Base-by-base conservation (phyloP, 2,888 invertebrate genomes). In the Mycalesis mineus region DNA sequence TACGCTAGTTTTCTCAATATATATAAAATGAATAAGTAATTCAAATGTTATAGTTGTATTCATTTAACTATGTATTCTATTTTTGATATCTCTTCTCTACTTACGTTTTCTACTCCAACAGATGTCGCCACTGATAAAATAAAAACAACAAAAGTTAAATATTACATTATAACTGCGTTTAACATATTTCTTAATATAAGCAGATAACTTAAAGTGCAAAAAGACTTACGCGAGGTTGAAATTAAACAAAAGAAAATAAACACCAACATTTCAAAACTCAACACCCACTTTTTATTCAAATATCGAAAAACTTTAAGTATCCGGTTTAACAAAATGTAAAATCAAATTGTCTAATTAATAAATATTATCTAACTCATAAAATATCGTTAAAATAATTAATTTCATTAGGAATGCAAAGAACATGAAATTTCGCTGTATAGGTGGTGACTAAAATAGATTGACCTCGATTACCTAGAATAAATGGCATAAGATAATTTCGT, bases 401-500 rank as follows among this genome's bases (percentile, higher is more conserved):
- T 13, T 39, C 14, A 39, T 28, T 28, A 28, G 13, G n/a, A 14
- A 15, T 28, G 9, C 29, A 44, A 22, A n/a, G 13, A 28, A 49
- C 9, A 37, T 15, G 29, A 14, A 40, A 49, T 47, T 49, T 54
- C 47, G 56, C 57, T 60, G 42, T 55, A 58, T 60, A 36, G 57
- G 41, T 53, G 56, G 47, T 14, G 59, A 51, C 57, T 56, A 60
- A 62, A 62, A 62, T 62, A 62, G 57, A 55, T 37, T 60, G 57
- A 59, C 61, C 61, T 62, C 61, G 61, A 56, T 42, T 44, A 54
- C 45, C 55, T 58, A 39, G 44, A 48, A 49, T 37, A 48, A 36
- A 41, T 45, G 59, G 47, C 57, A 49, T 31, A 41, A 56, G 29
- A 17, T 14, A 48, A 41, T 41, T 41, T 41, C 9, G 11, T 11